Evolutionary conservation across 1,140 invertebrate genomes (phyloP).

Genomic region (Lepidotrigona ventralis): DNA sequence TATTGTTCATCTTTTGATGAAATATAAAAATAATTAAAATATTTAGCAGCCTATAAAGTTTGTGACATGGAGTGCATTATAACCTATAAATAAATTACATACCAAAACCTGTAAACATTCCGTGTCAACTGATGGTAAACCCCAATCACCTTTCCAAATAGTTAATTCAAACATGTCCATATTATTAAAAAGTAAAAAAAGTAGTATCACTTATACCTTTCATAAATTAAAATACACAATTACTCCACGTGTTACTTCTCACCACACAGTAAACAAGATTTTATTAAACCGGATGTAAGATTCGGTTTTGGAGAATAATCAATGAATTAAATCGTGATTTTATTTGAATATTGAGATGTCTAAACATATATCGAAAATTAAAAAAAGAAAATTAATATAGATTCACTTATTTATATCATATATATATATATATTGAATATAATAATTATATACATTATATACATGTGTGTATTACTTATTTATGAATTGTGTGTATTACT

Average conservation of each 20-base stretch:
- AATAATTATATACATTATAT: not conserved
- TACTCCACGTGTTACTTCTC: not conserved
- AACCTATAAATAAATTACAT: constrained; percentile 69
- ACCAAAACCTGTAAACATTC: constrained; percentile 90
- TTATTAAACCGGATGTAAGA: not conserved
- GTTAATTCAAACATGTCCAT: constrained; percentile 80
- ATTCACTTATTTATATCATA: not conserved
- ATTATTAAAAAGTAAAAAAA: constrained; percentile 22
- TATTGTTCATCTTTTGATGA: not conserved
- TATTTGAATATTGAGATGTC: too few species aligned
- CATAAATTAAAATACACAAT: not conserved
- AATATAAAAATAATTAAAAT: not conserved
- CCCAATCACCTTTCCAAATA: constrained; percentile 92
- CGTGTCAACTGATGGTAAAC: constrained; percentile 89
- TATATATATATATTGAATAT: not conserved
- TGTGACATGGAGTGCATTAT: not conserved
- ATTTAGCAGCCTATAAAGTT: not conserved
- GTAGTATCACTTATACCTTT: not conserved
- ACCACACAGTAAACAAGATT: constrained; percentile 12
- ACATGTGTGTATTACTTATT: not conserved
- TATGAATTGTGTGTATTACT: not conserved
- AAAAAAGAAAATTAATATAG: not conserved
- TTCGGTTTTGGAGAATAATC: not conserved
- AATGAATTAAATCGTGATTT: not conserved
- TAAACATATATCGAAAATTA: not conserved